phyloP scores from a whole-genome alignment of 2,888 invertebrate genomes.

The Blomia tropicalis region DNA sequence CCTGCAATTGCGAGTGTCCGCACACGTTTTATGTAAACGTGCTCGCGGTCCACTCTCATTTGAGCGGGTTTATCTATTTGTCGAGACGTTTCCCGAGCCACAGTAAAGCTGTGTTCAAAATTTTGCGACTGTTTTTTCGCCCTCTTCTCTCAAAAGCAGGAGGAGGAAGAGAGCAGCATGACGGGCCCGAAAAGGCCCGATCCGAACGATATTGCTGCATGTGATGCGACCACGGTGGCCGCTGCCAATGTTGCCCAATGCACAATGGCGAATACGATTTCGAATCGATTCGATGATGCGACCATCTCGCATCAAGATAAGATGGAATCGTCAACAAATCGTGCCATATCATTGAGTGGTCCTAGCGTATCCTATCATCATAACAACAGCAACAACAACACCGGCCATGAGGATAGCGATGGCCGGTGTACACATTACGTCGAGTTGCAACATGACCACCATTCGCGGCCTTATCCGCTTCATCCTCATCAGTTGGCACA shows the following conservation, averaged over 20 bases:
- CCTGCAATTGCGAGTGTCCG: no score
- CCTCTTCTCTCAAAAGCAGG: constrained; percentile 19
- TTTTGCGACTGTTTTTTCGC: constrained; percentile 15
- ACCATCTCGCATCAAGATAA: no score
- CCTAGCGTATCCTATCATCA: no score
- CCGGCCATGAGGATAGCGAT: neutral
- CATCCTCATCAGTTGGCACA: constrained; percentile 14
- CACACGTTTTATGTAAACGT: no score
- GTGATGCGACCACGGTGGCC: neutral
- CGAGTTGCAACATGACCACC: constrained; percentile 7
- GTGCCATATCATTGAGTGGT: neutral
- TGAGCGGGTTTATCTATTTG: no score
- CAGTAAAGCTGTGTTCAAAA: constrained; percentile 19
- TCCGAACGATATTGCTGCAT: neutral
- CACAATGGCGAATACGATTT: no score
- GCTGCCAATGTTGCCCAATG: neutral
- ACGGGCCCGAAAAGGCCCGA: constrained; percentile 2
- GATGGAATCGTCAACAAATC: no score
- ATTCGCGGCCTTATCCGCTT: neutral
- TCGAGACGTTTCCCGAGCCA: neutral
- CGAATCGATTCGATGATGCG: no score
- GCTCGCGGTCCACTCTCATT: no score
- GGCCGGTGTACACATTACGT: neutral
- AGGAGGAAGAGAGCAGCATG: constrained; percentile 4
- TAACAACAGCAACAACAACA: neutral